A percentile compares a stretch with the other conserved stretches of the same genome.
Conservation (phyloP, 1,140 invertebrate species). For the Magallana gigas region DNA sequence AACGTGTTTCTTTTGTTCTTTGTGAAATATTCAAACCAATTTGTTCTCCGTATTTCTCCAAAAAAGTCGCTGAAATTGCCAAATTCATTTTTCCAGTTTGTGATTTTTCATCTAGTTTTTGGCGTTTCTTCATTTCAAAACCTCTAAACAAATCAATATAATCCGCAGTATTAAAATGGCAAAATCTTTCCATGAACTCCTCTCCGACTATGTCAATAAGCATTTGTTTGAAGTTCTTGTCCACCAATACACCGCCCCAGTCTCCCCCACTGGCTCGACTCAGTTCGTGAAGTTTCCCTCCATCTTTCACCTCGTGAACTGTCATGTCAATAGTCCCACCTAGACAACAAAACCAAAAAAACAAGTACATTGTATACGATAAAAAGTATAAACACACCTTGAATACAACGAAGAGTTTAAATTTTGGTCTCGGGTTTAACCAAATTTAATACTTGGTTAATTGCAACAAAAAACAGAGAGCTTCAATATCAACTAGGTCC, state of each 20-base stretch:
- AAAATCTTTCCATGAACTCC: slow-evolving; percentile 66
- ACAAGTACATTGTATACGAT: too few relatives aligned
- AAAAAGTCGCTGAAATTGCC: slow-evolving; percentile 37
- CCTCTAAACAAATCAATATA: slow-evolving; percentile 48
- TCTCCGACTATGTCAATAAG: slow-evolving; percentile 32
- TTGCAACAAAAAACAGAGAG: too few relatives aligned
- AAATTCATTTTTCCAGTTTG: slow-evolving; percentile 34
- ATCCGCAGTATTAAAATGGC: slow-evolving; percentile 53
- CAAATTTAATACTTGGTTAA: too few relatives aligned
- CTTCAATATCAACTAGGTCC: too few relatives aligned
- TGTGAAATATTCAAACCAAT: neutral
- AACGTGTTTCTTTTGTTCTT: slow-evolving; percentile 10
- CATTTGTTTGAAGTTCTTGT: slow-evolving; percentile 7
- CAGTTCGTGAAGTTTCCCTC: slow-evolving; percentile 22
- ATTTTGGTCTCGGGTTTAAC: too few relatives aligned
- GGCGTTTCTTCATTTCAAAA: slow-evolving; percentile 60
- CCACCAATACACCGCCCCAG: slow-evolving; percentile 31
- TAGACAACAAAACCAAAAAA: slow-evolving; percentile 1
- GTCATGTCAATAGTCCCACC: slow-evolving; percentile 44
- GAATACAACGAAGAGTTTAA: too few relatives aligned
- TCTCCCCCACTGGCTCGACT: slow-evolving; percentile 29
- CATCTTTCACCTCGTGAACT: slow-evolving; percentile 7
- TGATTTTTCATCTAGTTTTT: slow-evolving; percentile 26
- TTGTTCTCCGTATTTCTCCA: slow-evolving; percentile 24
- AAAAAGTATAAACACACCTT: too few relatives aligned